Conservation (phyloP, 2,797 vertebrate genomes). For the Tachyglossus aculeatus region DNA sequence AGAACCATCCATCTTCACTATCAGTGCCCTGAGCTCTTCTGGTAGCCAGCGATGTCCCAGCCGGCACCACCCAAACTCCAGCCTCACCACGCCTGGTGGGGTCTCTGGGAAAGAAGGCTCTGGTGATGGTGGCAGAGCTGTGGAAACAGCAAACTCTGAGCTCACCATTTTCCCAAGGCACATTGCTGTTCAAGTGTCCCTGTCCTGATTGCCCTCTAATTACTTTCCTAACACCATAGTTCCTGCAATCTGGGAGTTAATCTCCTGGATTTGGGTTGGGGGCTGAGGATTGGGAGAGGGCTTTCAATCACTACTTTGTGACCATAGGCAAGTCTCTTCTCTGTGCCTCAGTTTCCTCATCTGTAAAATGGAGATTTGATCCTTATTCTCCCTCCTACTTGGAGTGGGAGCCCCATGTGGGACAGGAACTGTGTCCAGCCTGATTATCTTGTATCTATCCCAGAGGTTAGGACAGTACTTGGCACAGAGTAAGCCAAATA, state of each 20-base stretch:
- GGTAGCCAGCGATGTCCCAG: neutral
- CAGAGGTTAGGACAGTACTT: no score
- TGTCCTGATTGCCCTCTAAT: constrained; percentile 68
- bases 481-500: no score
- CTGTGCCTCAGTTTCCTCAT: no score
- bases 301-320: constrained; percentile 81
- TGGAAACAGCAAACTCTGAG: constrained; percentile 41
- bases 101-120: constrained; percentile 11
- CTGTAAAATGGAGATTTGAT: no score
- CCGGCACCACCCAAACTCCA: constrained; percentile 18
- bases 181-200: constrained; percentile 66
- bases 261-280: constrained; percentile 77
- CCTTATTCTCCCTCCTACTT: no score
- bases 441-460: no score
- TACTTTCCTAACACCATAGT: constrained; percentile 74
- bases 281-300: neutral
- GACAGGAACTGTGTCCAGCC: no score
- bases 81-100: neutral
- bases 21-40: neutral
- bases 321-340: no score
- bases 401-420: no score
- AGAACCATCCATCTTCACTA: neutral
- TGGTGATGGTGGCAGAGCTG: constrained; percentile 23
- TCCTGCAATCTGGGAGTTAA: constrained; percentile 78
- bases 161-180: constrained; percentile 30